These are phyloP conservation scores for Antigone vipio DNA, from an alignment of 2,113 vertebrate species.

Conservation along the genomic window DNA sequence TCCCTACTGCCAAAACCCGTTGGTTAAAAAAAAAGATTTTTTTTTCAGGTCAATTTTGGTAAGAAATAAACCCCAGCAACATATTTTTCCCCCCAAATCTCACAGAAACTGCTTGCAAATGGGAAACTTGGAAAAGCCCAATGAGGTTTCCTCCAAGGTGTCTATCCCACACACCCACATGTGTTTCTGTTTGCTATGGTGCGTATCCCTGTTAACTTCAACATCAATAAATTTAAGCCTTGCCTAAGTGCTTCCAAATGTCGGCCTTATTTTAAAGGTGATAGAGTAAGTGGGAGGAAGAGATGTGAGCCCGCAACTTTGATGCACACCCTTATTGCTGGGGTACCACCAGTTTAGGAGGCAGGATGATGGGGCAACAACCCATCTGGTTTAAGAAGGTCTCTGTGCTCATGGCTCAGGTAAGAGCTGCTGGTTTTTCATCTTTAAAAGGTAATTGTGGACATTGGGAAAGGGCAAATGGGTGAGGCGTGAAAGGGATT, in stretches of 20 bases:
- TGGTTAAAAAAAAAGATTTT: neutral
- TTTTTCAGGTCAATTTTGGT: neutral
- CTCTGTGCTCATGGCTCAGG: rapidly evolving
- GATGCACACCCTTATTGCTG: rapidly evolving
- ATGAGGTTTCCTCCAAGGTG: neutral
- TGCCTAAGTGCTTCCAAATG: neutral
- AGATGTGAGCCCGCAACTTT: neutral
- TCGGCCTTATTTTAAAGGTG: neutral
- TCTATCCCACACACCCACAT: neutral
- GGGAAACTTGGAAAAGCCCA: neutral
- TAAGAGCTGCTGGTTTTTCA: neutral
- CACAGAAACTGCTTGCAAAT: neutral
- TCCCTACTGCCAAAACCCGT: neutral
- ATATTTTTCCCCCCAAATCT: neutral
- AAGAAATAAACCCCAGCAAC: neutral
- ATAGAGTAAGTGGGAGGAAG: neutral
- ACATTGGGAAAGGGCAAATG: neutral
- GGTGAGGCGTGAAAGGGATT: neutral
- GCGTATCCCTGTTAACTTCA: neutral
- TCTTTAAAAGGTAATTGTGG: neutral
- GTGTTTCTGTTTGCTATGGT: neutral
- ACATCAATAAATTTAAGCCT: neutral
- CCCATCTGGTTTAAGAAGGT: neutral
- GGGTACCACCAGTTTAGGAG: neutral
- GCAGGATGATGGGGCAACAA: neutral